These are phyloP conservation scores for Xestia c-nigrum DNA, from an alignment of 2,888 invertebrate genomes.

Conservation along the genomic window DNA sequence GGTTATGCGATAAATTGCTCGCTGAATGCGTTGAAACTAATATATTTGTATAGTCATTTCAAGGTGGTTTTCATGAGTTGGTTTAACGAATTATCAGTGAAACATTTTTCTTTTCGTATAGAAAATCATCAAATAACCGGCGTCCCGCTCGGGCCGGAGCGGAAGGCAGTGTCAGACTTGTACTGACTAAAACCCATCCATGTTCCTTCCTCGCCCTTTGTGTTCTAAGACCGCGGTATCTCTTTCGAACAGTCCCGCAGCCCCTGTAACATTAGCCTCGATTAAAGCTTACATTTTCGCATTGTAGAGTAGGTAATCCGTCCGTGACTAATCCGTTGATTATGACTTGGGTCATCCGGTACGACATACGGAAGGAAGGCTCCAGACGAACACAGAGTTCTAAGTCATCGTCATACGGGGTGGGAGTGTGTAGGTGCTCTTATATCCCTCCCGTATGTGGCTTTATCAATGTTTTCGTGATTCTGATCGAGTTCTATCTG, in stretches of 20 bases:
- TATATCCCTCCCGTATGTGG: neutral
- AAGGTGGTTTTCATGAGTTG: neutral
- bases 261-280: neutral
- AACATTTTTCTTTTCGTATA: neutral
- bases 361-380: neutral
- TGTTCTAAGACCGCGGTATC: too few relatives aligned
- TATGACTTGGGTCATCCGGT: neutral
- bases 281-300: neutral
- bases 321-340: neutral
- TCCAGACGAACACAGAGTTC: neutral
- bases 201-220: too few relatives aligned
- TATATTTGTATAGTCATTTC: neutral
- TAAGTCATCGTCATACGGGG: neutral
- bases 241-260: too few relatives aligned
- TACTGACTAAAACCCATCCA: too few relatives aligned
- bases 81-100: neutral
- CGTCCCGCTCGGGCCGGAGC: too few relatives aligned
- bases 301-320: neutral
- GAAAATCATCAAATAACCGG: too few relatives aligned
- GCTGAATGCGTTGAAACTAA: neutral
- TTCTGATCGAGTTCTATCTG: neutral
- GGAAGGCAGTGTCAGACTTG: too few relatives aligned
- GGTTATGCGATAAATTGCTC: too few relatives aligned
- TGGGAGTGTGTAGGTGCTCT: neutral
- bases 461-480: neutral